These are phyloP conservation scores for Watsonalla binaria DNA, from an alignment of 2,888 invertebrate species.

Conservation along the genomic window DNA sequence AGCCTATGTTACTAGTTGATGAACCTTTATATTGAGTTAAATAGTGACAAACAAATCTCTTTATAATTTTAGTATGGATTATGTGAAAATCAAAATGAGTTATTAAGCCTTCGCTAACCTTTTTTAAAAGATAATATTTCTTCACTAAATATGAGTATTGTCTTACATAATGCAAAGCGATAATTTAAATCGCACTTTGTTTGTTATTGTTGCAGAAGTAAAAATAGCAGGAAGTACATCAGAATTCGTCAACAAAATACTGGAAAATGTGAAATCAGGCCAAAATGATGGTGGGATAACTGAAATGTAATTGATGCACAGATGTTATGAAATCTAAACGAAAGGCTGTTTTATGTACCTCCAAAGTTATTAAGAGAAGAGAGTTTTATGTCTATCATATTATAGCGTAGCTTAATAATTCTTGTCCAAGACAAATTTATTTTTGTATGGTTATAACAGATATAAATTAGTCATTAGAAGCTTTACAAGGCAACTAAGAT, in stretches of 20 bases:
- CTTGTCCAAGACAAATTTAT: constrained; percentile 70
- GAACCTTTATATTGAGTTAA: too few relatives aligned
- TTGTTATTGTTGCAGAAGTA: constrained; percentile 80
- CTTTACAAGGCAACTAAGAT: constrained; percentile 65
- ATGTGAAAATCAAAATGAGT: too few relatives aligned
- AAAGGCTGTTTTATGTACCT: constrained; percentile 78
- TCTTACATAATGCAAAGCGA: too few relatives aligned
- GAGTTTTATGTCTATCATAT: constrained; percentile 55
- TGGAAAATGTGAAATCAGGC: constrained; percentile 91
- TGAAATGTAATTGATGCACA: constrained; percentile 77
- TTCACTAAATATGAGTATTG: too few relatives aligned
- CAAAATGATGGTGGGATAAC: constrained; percentile 87
- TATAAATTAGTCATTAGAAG: constrained; percentile 58
- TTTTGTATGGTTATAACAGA: constrained; percentile 58
- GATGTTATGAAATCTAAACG: constrained; percentile 54
- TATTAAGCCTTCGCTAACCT: too few relatives aligned
- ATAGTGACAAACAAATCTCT: too few relatives aligned
- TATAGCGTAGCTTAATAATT: constrained; percentile 42
- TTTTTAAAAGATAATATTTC: background rate
- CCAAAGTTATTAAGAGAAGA: constrained; percentile 73
- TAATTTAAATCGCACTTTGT: constrained; percentile 1
- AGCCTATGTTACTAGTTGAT: too few relatives aligned
- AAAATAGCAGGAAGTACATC: constrained; percentile 95
- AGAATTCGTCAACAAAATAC: constrained; percentile 94
- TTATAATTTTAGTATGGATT: too few relatives aligned